These are phyloP conservation scores for Pseudomugil tenellus DNA, from an alignment of 2,797 vertebrate species.

Conservation along the genomic window DNA sequence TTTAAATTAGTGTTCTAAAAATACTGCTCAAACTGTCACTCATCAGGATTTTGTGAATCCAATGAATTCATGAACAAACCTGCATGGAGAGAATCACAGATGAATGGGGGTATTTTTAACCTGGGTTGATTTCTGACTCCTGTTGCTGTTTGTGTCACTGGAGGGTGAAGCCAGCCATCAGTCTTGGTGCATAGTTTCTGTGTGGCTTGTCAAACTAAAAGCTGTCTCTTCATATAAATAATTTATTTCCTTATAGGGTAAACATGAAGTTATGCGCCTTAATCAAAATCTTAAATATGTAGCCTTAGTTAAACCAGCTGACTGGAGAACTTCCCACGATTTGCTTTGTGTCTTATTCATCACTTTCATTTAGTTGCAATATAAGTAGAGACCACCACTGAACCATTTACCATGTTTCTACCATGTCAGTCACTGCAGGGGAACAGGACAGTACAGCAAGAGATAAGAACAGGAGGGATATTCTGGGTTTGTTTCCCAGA, in stretches of 20 bases:
- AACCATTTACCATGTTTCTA: constrained; percentile 53
- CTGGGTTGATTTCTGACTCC: constrained; percentile 12
- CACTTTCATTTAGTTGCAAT: constrained; percentile 17
- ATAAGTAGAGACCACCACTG: constrained; percentile 44
- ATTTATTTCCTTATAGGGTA: neutral
- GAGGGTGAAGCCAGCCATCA: constrained; percentile 13
- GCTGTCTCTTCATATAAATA: neutral
- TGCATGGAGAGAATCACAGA: neutral
- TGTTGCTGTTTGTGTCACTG: constrained; percentile 3
- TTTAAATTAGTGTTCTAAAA: neutral
- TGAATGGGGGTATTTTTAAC: neutral
- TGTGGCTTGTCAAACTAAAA: neutral
- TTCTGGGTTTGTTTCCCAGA: constrained; percentile 50
- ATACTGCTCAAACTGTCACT: neutral
- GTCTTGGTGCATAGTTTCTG: constrained; percentile 33
- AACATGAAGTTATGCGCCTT: constrained; percentile 20
- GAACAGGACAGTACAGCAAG: constrained; percentile 58
- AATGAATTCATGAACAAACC: neutral
- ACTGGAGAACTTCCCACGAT: neutral
- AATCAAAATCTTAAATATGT: constrained; percentile 28
- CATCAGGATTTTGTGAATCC: neutral
- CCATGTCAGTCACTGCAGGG: constrained; percentile 49
- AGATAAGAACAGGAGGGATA: constrained; percentile 36
- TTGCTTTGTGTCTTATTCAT: neutral
- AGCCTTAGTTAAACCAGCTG: constrained; percentile 13